phyloP scores from a whole-genome alignment of 2,888 invertebrate genomes.

The Sinhomidia bicolor region DNA sequence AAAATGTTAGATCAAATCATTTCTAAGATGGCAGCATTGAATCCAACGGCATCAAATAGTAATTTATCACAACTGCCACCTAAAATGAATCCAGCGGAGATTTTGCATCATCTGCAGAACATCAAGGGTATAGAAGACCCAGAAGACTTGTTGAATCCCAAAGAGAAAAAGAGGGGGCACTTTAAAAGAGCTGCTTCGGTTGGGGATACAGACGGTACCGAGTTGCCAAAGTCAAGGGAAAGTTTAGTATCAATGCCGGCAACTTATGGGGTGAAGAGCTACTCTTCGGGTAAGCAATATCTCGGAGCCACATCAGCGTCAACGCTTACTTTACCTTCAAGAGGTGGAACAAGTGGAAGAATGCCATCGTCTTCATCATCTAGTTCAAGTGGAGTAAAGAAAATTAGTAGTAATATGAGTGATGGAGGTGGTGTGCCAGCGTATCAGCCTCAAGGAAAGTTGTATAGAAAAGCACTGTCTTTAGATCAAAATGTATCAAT shows the following conservation, averaged over 20 bases:
- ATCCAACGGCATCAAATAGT: conserved; percentile 74
- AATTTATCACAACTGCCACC: conserved; percentile 70
- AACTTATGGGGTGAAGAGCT: conserved; percentile 78
- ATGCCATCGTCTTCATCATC: conserved; percentile 39
- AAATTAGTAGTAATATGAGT: conserved; percentile 77
- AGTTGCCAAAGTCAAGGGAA: conserved; percentile 75
- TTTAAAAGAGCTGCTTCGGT: conserved; percentile 78
- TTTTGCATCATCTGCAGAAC: conserved; percentile 77
- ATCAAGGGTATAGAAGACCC: conserved; percentile 77
- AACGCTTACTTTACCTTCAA: conserved; percentile 78
- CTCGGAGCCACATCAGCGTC: conserved; percentile 73
- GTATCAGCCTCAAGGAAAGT: conserved; percentile 81
- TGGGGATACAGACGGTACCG: conserved; percentile 75
- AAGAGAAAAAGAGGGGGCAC: conserved; percentile 78
- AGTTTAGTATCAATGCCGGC: conserved; percentile 75
- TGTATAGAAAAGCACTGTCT: conserved; percentile 88
- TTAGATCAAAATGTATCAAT: conserved; percentile 86
- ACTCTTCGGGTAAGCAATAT: conserved; percentile 74
- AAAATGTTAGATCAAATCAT: conserved; percentile 78
- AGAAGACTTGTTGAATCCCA: conserved; percentile 75
- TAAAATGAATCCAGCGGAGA: conserved; percentile 75
- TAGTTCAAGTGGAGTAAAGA: conserved; percentile 54
- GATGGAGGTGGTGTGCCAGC: conserved; percentile 80
- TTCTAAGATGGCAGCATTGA: conserved; percentile 66
- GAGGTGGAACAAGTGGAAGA: conserved; percentile 56